Evolutionary conservation across 23 tunicate species (phyloP).

Genomic region (Oikopleura albicans): DNA sequence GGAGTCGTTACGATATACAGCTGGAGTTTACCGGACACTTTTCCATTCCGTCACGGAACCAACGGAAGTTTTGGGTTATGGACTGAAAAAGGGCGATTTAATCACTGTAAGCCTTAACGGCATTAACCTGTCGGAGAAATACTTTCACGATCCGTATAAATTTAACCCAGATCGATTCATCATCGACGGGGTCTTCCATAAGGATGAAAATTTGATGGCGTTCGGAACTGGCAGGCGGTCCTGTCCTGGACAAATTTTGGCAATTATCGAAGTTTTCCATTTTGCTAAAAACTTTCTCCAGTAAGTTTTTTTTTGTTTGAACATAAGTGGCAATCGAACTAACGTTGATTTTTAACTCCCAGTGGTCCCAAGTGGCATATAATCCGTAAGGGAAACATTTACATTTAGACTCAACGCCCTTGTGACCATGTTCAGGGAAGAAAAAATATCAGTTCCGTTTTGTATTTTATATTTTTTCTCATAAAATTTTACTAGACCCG

Average conservation of each 20-base stretch:
- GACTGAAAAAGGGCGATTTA: not conserved
- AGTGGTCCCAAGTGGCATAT: too few species aligned
- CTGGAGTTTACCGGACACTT: not conserved
- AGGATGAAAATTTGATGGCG: slow-evolving; percentile 20
- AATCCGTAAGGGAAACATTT: too few species aligned
- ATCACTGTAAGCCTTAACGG: not conserved
- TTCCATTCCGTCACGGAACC: not conserved
- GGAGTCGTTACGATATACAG: not conserved
- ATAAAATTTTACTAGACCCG: too few species aligned
- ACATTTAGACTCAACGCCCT: too few species aligned
- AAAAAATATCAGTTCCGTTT: too few species aligned
- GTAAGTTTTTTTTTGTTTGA: too few species aligned
- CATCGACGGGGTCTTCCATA: slow-evolving; percentile 32
- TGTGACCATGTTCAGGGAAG: too few species aligned
- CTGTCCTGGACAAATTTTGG: slow-evolving; percentile 38
- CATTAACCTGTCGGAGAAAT: not conserved
- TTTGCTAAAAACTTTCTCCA: not conserved
- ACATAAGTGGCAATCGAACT: too few species aligned
- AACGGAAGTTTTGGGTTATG: not conserved
- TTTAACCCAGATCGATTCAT: slow-evolving; percentile 36
- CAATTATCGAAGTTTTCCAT: slow-evolving; percentile 36
- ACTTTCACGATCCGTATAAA: slow-evolving; percentile 23
- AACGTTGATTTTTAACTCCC: too few species aligned
- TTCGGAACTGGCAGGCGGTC: slow-evolving; percentile 34
- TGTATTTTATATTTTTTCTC: too few species aligned